A percentile compares a stretch with the other conserved stretches of the same genome.
Evolutionary conservation across 2,888 invertebrate genomes (phyloP).

Genomic region (Sinotaia quadrata): DNA sequence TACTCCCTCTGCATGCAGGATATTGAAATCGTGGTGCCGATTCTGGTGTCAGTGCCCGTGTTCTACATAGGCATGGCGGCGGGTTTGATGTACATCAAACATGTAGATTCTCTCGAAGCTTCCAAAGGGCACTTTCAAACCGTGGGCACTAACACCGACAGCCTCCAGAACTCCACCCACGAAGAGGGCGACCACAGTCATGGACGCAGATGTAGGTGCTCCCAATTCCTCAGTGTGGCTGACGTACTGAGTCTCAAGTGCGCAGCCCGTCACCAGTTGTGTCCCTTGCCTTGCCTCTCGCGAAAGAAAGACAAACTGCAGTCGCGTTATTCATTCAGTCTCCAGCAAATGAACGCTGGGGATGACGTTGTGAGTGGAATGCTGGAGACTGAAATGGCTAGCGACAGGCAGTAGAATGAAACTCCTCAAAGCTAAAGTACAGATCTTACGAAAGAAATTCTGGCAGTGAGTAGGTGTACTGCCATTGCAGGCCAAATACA

Average conservation of each 20-base stretch:
- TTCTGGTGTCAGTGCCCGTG: slow-evolving; percentile 11
- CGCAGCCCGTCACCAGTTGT: not conserved
- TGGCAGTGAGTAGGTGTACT: too few relatives aligned
- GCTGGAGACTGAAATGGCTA: too few relatives aligned
- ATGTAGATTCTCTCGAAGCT: not conserved
- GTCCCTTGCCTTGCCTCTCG: not conserved
- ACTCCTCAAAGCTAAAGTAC: too few relatives aligned
- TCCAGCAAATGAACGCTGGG: slow-evolving; percentile 9
- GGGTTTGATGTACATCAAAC: slow-evolving; percentile 21
- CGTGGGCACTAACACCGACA: slow-evolving; percentile 23
- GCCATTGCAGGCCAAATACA: too few relatives aligned
- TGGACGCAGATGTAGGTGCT: not conserved
- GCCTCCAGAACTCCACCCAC: not conserved
- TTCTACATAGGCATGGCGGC: slow-evolving; percentile 18
- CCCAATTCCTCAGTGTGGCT: not conserved
- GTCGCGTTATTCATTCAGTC: slow-evolving; percentile 1
- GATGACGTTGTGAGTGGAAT: not conserved
- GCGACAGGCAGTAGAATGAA: too few relatives aligned
- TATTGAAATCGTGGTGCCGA: slow-evolving; percentile 2
- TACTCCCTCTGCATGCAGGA: slow-evolving; percentile 18
- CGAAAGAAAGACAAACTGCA: not conserved
- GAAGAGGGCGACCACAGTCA: not conserved
- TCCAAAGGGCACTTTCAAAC: not conserved
- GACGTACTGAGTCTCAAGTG: slow-evolving; percentile 10
- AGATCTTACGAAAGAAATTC: too few relatives aligned